Percentiles rank a stretch among this genome's conserved stretches.
Conservation (phyloP, 2,113 vertebrate species). For the Plectropomus leopardus region DNA sequence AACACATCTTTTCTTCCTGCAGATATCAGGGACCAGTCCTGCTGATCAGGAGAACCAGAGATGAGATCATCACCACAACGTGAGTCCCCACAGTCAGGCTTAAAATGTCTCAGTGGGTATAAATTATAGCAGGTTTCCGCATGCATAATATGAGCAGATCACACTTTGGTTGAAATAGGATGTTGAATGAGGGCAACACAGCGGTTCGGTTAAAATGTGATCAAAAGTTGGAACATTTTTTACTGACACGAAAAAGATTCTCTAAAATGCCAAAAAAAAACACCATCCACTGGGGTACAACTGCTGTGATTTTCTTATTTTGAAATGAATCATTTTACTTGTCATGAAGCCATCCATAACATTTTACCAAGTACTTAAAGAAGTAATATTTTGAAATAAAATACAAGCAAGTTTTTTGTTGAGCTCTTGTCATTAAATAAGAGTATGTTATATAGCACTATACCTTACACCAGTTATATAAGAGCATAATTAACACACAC, state of each 20-base stretch:
- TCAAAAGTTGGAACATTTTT: background rate
- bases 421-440: too few species aligned
- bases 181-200: background rate
- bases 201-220: background rate
- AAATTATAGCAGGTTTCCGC: background rate
- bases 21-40: conserved; percentile 94
- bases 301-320: too few species aligned
- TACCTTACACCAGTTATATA: background rate
- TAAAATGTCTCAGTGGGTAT: background rate
- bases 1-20: conserved; percentile 10
- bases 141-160: background rate
- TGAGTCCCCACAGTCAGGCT: conserved; percentile 73
- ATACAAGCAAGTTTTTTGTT: too few species aligned
- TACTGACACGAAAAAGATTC: background rate
- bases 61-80: conserved; percentile 95
- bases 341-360: background rate
- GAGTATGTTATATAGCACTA: background rate
- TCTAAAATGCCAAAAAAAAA: background rate
- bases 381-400: too few species aligned
- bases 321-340: too few species aligned
- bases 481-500: background rate
- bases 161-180: conserved; percentile 1
- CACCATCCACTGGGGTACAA: background rate
- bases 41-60: conserved; percentile 92
- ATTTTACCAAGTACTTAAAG: background rate